Base-by-base conservation (phyloP, 2,113 vertebrate species). In the Odobenus rosmarus region DNA sequence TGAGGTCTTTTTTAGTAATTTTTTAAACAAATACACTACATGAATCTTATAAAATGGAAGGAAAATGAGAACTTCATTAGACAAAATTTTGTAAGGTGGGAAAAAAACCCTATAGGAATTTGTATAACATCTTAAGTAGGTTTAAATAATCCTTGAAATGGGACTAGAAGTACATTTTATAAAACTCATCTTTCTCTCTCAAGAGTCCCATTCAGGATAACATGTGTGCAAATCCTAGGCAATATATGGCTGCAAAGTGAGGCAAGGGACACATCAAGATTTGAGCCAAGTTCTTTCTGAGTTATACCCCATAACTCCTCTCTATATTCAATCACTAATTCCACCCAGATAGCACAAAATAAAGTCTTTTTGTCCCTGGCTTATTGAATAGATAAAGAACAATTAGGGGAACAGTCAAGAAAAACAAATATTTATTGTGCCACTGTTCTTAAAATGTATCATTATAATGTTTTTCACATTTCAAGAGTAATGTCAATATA, bases 111-210 rank as follows among this genome's bases (percentile, higher is more conserved):
- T 83, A 13, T 71, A 97, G 95, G 97, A 97, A 97, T 97, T 91
- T 96, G 61, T 84, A 49, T 96, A 94, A 96, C 97, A 96, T 97
- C 97, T 96, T 98, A 96, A 97, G 93, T 96, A 93, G 96, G 91
- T 97, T 98, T 98, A 97, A 98, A 98, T 96, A 98, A 97, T 96
- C 94, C 97, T 96, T 97, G 97, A 98, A 98, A 98, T 95, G 88
- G 97, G 97, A 97, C 81, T 85, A 96, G 86, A 96, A 92, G 85
- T 91, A 94, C 95, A 88, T 97, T 98, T 98, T 95, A 88, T 86
- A 93, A 97, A 98, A 96, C 95, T 97, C 96, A 76, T 97, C 97
- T 98, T 86, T 97, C 86, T 81, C 85, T 98, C 97, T 96, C 97
- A 62, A 64, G 96, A 94, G 97, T 74, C 94, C 94, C 72, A 98